These are phyloP conservation scores for Protodeltote pygarga DNA, from an alignment of 2,888 invertebrate genomes.

Conservation along the genomic window DNA sequence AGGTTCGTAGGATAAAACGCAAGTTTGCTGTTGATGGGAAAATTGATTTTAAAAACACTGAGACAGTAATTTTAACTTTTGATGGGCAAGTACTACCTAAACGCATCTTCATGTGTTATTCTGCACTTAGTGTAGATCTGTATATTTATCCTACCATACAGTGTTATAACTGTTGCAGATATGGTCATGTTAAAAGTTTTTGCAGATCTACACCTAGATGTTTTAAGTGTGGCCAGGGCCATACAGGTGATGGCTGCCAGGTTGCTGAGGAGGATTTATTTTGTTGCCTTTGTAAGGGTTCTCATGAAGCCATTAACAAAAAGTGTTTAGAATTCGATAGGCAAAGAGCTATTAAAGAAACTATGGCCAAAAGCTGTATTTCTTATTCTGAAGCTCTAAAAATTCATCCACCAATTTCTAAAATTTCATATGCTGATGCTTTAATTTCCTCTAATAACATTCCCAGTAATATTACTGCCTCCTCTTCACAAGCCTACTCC, in stretches of 20 bases:
- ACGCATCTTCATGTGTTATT: neutral
- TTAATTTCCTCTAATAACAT: neutral
- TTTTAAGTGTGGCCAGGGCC: neutral
- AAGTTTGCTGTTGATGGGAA: neutral
- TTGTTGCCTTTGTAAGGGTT: no score
- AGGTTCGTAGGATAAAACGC: no score
- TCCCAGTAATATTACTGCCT: no score
- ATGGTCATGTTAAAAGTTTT: neutral
- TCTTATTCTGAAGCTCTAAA: neutral
- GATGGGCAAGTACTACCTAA: conserved; percentile 12
- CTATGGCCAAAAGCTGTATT: neutral
- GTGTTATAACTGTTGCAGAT: neutral
- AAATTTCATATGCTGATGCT: neutral
- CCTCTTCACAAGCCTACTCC: no score
- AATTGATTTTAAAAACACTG: conserved; percentile 10
- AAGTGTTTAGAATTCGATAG: neutral
- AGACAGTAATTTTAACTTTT: conserved; percentile 10
- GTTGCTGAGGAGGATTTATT: neutral
- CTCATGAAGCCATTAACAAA: no score
- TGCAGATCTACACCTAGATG: neutral
- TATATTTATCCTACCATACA: neutral
- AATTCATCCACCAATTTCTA: neutral
- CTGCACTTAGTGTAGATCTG: neutral
- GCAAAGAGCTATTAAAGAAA: neutral
- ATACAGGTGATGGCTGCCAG: neutral